Evolutionary conservation across 2,113 vertebrate species (phyloP), one percentile per base, ranked within the genome.

Genomic region (Myotis davidii): DNA sequence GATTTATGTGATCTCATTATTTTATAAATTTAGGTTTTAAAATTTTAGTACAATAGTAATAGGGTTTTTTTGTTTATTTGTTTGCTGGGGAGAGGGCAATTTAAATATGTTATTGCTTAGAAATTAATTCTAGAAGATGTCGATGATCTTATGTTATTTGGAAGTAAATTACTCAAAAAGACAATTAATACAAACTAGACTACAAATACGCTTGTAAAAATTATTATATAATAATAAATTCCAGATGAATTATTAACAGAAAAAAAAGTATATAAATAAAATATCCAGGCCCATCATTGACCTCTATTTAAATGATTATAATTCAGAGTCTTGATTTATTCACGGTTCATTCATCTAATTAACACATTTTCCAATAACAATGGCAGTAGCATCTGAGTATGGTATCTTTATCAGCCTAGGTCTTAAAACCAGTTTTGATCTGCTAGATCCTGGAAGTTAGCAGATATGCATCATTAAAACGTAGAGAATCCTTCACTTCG

Each of bases 101-200:
- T 74, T 85, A 4, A 3, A 32, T 81, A 69, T n/a, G 74, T 56
- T 82, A 74, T 89, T 94, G 4, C 7, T 84, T n/a, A 77, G 32
- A 88, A 77, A 89, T 78, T 95, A 77, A 92, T 78, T 95, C 27
- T 13, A 77, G 27, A 67, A 64, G 4, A 7, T 86, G 21, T 65
- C 23, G 39, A 27, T 89, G 29, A 92, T 73, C 13, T 6, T 77
- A 37, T 48, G 5, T 70, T 94, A 76, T 61, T 56, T 94, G 34
- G 2, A 32, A 81, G 9, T 91, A 37, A 89, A 91, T 81, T 85
- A 11, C 18, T 89, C 12, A 10, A 50, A 20, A 94, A 8, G 21
- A 86, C 8, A 83, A 79, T 94, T 67, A 85, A 54, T 78, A 84
- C 9, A 94, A 85, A 48, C 50, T 88, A n/a, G 77, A 72, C 9